Evolutionary conservation across 2,113 vertebrate species (phyloP), one percentile per base, ranked within the genome.

Genomic region (Origma solitaria): DNA sequence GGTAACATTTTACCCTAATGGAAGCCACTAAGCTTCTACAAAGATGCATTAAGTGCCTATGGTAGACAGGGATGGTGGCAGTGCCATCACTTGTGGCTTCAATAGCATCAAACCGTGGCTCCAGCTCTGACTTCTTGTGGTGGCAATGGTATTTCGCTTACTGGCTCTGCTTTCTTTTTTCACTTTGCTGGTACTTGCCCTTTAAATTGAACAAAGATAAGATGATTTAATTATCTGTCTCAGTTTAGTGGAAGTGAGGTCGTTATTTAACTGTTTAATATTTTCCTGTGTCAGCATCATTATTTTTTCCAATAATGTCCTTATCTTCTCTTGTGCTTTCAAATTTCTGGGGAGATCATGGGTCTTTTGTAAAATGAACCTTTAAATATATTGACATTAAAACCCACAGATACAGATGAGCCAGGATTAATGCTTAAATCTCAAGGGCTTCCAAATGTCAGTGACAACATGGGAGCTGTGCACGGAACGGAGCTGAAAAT

Each of bases 401-500:
- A 92, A 53, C 15, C 20, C 5, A 3, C 40, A 90, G 45, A 57
- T 25, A 77, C 15, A 78, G 35, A 77, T 58, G 72, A 94, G 31
- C 24, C n/a, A 75, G 61, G 49, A 84, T 89, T 84, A 88, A 69
- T 56, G 37, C 25, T 89, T 88, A 61, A 88, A 61, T 72, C 54
- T 82, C 76, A 90, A 93, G 85, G 58, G 27, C 58, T 93, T 93
- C 42, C 71, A 93, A 75, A 88, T 77, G 45, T 86, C 71, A 92
- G 28, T 66, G 82, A 27, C 62, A 82, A 68, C 54, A 47, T 5
- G 24, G 33, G 23, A 53, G 8, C 22, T 58, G 25, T 58, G 50
- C 49, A 88, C 2, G 5, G 56, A 92, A 58, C 30, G 24, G 25
- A 54, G 54, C 10, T 58, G 68, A 95, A 90, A 88, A 69, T 58